Conservation (phyloP, 2,888 invertebrate genomes). For the Trissolcus japonicus region DNA sequence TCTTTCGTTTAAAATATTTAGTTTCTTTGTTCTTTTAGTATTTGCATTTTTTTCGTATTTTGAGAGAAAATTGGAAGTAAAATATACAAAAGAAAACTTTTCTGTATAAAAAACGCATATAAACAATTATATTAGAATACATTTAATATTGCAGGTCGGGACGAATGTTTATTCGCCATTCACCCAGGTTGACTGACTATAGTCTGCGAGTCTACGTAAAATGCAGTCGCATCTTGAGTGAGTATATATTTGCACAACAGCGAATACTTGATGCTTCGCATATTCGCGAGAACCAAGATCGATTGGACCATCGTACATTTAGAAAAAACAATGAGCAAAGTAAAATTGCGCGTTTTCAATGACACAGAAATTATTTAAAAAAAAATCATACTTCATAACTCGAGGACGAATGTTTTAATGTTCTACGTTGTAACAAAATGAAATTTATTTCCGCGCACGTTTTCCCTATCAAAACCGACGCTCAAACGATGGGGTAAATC, state of each 20-base stretch:
- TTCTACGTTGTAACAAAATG: background rate
- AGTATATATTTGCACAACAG: slow-evolving; percentile 38
- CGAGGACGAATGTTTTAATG: slow-evolving; percentile 59
- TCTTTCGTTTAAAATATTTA: too few relatives aligned
- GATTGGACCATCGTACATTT: slow-evolving; percentile 44
- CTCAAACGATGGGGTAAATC: too few relatives aligned
- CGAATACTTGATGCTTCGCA: slow-evolving; percentile 32
- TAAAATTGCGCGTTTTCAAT: too few relatives aligned
- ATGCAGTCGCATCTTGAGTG: slow-evolving; percentile 20
- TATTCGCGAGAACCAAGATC: slow-evolving; percentile 33
- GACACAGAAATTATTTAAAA: too few relatives aligned
- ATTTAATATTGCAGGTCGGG: slow-evolving; percentile 11
- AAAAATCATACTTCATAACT: too few relatives aligned
- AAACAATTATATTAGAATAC: slow-evolving; percentile 34
- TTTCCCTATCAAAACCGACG: background rate
- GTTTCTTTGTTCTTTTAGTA: too few relatives aligned
- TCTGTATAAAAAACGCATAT: slow-evolving; percentile 5
- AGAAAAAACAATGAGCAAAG: too few relatives aligned
- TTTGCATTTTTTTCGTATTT: too few relatives aligned
- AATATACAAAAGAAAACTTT: slow-evolving; percentile 21
- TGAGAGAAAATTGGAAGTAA: too few relatives aligned
- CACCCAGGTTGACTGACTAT: slow-evolving; percentile 20
- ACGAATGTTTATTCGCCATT: slow-evolving; percentile 38
- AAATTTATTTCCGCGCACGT: background rate
- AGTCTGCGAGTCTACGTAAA: slow-evolving; percentile 29